Evolutionary conservation across 2,797 vertebrate species (phyloP).

Genomic region (Macrochelys suwanniensis): DNA sequence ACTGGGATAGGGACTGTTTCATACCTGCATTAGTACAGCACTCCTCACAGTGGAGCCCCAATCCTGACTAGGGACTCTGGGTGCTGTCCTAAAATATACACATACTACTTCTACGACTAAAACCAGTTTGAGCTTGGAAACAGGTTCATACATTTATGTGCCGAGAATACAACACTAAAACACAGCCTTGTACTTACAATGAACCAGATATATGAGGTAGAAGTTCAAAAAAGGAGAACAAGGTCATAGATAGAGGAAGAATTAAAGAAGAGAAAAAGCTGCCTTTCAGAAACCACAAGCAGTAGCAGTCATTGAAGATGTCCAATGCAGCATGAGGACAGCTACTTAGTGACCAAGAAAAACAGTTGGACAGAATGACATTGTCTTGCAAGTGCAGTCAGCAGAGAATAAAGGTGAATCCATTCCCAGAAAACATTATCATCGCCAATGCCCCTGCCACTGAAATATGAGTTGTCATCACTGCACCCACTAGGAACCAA

Average conservation of each 20-base stretch:
- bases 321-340: not conserved
- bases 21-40: constrained; percentile 1
- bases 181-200: not conserved
- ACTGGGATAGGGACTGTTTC: constrained; percentile 17
- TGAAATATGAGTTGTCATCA: constrained; percentile 61
- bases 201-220: not conserved
- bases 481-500: constrained; percentile 65
- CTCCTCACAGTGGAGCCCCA: rapidly evolving
- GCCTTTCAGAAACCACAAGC: not conserved
- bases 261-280: not conserved
- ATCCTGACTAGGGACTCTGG: not conserved
- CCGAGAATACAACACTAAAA: not conserved
- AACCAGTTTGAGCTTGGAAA: constrained; percentile 31
- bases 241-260: not conserved
- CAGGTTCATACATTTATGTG: not conserved
- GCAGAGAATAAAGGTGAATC: constrained; percentile 16
- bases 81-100: not conserved
- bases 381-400: not conserved
- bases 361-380: not conserved
- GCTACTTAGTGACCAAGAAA: not conserved
- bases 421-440: not conserved
- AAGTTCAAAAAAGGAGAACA: not conserved
- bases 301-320: not conserved
- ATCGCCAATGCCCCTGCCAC: constrained; percentile 37
- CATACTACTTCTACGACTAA: constrained; percentile 32